Conservation (phyloP, 2,113 vertebrate species). For the Catharus fuscescens region DNA sequence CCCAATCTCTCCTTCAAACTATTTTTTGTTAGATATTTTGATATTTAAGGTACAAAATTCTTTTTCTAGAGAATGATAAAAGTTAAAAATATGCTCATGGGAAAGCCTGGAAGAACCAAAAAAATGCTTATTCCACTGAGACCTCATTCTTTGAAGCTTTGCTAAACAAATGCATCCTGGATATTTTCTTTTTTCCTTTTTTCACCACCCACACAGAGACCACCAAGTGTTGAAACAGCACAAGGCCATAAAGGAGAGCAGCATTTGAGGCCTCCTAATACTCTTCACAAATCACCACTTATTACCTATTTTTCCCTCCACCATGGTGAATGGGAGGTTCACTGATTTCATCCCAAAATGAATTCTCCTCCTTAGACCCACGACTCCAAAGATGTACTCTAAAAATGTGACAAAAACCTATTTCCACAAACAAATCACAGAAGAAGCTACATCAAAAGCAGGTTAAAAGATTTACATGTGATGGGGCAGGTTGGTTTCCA, state of each 20-base stretch:
- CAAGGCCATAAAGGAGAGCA: neutral
- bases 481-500: neutral
- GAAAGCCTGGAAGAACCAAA: neutral
- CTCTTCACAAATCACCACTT: neutral
- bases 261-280: neutral
- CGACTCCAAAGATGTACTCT: neutral
- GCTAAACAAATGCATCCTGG: neutral
- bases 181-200: neutral
- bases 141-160: neutral
- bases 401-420: neutral
- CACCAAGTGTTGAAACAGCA: neutral
- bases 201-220: accelerated
- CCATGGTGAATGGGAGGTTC: neutral
- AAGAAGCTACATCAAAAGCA: neutral
- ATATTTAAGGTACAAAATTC: neutral
- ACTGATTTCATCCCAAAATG: neutral
- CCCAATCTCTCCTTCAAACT: neutral
- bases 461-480: neutral
- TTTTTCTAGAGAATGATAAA: neutral
- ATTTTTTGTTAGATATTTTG: neutral
- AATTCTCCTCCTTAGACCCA: neutral
- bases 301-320: neutral
- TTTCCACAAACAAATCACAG: neutral
- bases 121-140: neutral
- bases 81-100: neutral